Percentiles rank a stretch among this genome's conserved stretches.
Conservation (phyloP, 2,113 vertebrate genomes). For the Rhinopomastus cyanomelas region DNA sequence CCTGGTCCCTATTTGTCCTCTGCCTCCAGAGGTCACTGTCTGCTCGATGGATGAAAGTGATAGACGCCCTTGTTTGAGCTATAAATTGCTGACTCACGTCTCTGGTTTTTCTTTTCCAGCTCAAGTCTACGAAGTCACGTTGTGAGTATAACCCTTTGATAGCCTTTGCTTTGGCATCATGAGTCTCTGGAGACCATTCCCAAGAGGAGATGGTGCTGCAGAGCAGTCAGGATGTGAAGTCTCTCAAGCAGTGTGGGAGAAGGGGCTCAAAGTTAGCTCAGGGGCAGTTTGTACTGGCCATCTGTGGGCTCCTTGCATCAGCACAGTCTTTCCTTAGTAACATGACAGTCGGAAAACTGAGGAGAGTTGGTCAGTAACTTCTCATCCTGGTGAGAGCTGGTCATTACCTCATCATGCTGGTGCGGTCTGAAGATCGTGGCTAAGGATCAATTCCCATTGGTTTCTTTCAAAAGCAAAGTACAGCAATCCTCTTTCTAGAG, state of each 20-base stretch:
- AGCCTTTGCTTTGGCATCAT: not conserved
- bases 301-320: not conserved
- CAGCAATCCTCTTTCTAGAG: not conserved
- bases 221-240: not conserved
- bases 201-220: not conserved
- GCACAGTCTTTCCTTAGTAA: too few species aligned
- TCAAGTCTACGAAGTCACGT: slow-evolving; percentile 25
- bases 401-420: too few species aligned
- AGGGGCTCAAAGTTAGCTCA: not conserved
- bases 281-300: fast-evolving
- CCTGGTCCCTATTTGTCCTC: not conserved
- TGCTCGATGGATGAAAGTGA: not conserved
- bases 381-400: not conserved
- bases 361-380: not conserved
- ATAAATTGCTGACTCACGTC: not conserved
- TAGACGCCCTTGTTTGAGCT: too few species aligned
- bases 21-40: not conserved
- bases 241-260: not conserved
- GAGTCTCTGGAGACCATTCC: not conserved
- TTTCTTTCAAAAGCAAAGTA: not conserved
- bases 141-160: slow-evolving; percentile 44
- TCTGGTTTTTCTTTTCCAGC: slow-evolving; percentile 41
- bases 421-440: not conserved
- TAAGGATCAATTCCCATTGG: not conserved
- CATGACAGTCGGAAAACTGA: too few species aligned